These are phyloP conservation scores for Cydia fagiglandana DNA, from an alignment of 1,140 invertebrate genomes.

Conservation along the genomic window DNA sequence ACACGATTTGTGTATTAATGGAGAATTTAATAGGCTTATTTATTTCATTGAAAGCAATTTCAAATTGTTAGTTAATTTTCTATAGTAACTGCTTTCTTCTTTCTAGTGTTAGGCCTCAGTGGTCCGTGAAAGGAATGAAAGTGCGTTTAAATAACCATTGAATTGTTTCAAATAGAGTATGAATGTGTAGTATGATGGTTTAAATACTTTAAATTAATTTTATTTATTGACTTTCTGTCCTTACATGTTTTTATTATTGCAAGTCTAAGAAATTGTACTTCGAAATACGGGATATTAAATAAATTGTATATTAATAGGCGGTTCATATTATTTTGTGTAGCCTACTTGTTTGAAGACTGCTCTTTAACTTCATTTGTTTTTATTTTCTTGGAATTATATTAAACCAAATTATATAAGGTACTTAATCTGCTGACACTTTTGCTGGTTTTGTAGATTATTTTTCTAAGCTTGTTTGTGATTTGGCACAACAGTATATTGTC, in stretches of 20 bases:
- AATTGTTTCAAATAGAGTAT: slow-evolving; percentile 14
- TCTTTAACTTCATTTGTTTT: neutral
- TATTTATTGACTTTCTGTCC: slow-evolving; percentile 4
- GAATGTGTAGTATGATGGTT: slow-evolving; percentile 13
- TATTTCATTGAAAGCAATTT: neutral
- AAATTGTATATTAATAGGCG: neutral
- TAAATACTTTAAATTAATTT: slow-evolving; percentile 21
- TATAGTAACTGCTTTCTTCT: slow-evolving; percentile 10
- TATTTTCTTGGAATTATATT: neutral
- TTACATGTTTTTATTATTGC: slow-evolving; percentile 2
- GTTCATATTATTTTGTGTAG: neutral
- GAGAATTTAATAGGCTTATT: neutral
- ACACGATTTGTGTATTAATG: slow-evolving; percentile 10
- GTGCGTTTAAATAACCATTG: neutral
- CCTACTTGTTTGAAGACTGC: neutral
- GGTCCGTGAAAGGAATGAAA: slow-evolving; percentile 18
- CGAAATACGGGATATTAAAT: neutral
- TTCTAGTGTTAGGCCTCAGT: neutral
- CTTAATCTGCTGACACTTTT: neutral
- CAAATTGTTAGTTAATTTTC: slow-evolving; percentile 16
- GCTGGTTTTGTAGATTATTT: neutral
- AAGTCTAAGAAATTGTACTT: neutral
- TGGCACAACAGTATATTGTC: neutral
- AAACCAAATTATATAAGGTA: neutral
- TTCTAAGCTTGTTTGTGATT: neutral